phyloP scores from a whole-genome alignment of 1,140 invertebrate genomes.

The Ruditapes philippinarum region DNA sequence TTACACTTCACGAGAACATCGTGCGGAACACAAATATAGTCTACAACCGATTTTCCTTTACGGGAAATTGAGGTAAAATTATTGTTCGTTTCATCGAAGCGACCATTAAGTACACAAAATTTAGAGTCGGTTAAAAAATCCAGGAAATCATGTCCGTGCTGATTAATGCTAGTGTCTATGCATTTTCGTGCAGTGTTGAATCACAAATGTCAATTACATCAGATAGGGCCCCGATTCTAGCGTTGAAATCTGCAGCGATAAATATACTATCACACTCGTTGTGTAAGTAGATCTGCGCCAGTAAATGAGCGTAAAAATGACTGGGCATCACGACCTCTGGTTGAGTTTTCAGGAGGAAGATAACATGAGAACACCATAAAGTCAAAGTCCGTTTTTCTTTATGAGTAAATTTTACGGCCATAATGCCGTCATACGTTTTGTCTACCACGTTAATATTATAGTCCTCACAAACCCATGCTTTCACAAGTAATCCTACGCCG shows the following conservation, averaged over 20 bases:
- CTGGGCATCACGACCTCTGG: constrained; percentile 50
- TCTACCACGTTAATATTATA: constrained; percentile 47
- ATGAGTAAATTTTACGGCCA: constrained; percentile 54
- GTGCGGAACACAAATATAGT: constrained; percentile 70
- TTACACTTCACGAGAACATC: constrained; percentile 36
- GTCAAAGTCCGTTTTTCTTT: constrained; percentile 17
- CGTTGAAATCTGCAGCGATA: constrained; percentile 42
- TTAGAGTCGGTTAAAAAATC: constrained; percentile 64
- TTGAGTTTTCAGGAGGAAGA: constrained; percentile 66
- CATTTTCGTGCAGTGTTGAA: neutral
- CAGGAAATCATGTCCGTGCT: constrained; percentile 61
- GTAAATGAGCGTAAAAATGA: constrained; percentile 41
- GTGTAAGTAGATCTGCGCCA: constrained; percentile 45
- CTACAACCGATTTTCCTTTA: constrained; percentile 67
- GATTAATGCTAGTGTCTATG: constrained; percentile 59
- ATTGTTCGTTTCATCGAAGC: neutral
- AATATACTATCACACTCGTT: constrained; percentile 36
- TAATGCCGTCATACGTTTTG: constrained; percentile 55
- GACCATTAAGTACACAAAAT: constrained; percentile 68
- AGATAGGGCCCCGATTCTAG: constrained; percentile 26
- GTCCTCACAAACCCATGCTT: constrained; percentile 13
- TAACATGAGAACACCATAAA: constrained; percentile 65
- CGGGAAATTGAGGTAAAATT: constrained; percentile 53
- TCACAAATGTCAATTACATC: constrained; percentile 20
- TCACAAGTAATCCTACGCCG: no score